Evolutionary conservation across 2,113 vertebrate species (phyloP).

Genomic region (Laticauda colubrina): DNA sequence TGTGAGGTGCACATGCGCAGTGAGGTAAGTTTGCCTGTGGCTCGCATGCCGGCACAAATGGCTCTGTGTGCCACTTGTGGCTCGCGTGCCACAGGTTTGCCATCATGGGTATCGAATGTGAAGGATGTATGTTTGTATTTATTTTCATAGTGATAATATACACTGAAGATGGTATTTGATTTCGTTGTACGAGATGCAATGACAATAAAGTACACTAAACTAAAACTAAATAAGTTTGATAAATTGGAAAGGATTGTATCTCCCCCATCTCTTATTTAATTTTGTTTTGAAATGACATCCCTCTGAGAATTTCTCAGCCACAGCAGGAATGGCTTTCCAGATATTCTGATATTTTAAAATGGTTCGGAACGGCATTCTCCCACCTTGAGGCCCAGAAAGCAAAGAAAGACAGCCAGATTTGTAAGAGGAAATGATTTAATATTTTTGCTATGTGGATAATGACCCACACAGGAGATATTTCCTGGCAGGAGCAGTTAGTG

Average conservation of each 20-base stretch:
- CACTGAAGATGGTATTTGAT: no score
- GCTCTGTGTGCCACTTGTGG: no score
- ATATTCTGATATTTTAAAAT: not conserved
- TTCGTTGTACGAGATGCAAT: no score
- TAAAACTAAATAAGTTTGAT: not conserved
- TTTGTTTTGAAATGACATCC: not conserved
- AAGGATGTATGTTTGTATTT: no score
- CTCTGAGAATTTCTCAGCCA: not conserved
- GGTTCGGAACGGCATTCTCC: not conserved
- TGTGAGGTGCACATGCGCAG: no score
- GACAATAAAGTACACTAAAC: no score
- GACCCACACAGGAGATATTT: constrained; percentile 8
- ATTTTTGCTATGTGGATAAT: constrained; percentile 17
- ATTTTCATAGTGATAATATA: no score
- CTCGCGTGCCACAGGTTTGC: no score
- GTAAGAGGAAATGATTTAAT: constrained; percentile 28
- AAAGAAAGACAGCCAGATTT: not conserved
- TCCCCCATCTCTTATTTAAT: not conserved
- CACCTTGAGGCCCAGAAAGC: constrained; percentile 7
- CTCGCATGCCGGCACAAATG: no score
- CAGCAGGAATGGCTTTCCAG: not conserved
- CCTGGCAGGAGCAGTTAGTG: not conserved
- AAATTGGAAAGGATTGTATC: not conserved
- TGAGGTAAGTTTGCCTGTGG: no score
- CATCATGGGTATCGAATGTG: no score